Evolutionary conservation across 35 echinoderm and acorn worm genomes (phyloP), one percentile per base, ranked within the genome.

Genomic region (Heliocidaris erythrogramma): DNA sequence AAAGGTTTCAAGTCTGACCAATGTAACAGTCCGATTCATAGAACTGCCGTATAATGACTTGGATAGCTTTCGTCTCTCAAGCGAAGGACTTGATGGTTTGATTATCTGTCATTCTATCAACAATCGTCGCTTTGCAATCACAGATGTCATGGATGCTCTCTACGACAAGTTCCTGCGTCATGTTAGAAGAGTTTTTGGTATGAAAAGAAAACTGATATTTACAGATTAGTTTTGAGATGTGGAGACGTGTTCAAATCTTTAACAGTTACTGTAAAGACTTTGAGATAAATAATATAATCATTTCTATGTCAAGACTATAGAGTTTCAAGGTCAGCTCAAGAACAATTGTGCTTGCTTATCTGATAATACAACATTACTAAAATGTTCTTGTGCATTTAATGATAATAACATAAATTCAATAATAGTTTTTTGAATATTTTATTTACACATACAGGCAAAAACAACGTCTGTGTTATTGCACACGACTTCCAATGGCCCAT

Each of bases 401-500:
- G 35, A 42, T 84, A 2, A 29, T 84, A 18, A 2, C 14, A 18
- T 84, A 18, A 14, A 18, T 29, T 84, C n/a, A 18, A 29, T 84
- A n/a, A n/a, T n/a, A n/a, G n/a, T n/a, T n/a, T n/a, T n/a, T n/a
- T n/a, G n/a, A n/a, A n/a, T n/a, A 18, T 84, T 84, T 84, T 84
- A 0, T 29, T 18, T 84, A 29, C 69, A 14, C 30, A 59, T 92
- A 16, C 50, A 92, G 91, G 91, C 17, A 59, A 92, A 16, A 16
- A 49, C 48, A 92, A 50, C 29, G 50, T 92, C 21, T 32, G 31
- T 50, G 91, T 92, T 49, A 59, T 92, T 1, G 91, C 29, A 16
- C 91, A 92, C 30, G 91, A 92, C 50, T 52, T 92, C 30, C 48
- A 5, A 30, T 92, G 91, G 91, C 91, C 91, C 9, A 50, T 92